A percentile compares a stretch with the other conserved stretches of the same genome.
Conservation (phyloP, 2,113 vertebrate species). For the Fregetta grallaria region DNA sequence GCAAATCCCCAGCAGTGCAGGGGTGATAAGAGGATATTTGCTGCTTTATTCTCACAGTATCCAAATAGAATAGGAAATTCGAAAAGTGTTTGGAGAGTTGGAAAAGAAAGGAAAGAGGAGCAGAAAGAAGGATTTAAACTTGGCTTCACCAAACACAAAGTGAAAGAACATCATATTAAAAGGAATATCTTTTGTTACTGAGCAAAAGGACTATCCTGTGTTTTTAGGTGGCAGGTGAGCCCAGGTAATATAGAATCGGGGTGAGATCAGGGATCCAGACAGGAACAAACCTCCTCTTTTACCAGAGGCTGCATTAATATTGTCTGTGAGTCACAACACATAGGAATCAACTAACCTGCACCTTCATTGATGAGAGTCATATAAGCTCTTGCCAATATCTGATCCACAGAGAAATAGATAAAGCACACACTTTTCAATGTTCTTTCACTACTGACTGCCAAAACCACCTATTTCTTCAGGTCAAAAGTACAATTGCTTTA, state of each 20-base stretch:
- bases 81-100: not conserved
- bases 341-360: not conserved
- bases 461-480: not conserved
- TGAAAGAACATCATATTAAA: not conserved
- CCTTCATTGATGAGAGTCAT: not conserved
- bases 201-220: not conserved
- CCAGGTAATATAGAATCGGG: not conserved
- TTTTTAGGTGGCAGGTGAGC: not conserved
- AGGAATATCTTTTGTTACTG: not conserved
- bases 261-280: not conserved
- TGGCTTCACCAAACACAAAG: not conserved
- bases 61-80: not conserved
- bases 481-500: not conserved
- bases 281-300: not conserved
- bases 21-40: not conserved
- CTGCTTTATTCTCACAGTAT: not conserved
- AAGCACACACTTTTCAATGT: not conserved
- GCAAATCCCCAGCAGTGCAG: not conserved
- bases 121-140: not conserved
- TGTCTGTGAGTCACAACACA: not conserved
- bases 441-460: not conserved
- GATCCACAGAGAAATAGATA: not conserved
- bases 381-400: not conserved
- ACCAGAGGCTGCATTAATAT: not conserved
- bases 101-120: not conserved